Evolutionary conservation across 2,113 vertebrate genomes (phyloP).

Genomic region (Abramis brama): DNA sequence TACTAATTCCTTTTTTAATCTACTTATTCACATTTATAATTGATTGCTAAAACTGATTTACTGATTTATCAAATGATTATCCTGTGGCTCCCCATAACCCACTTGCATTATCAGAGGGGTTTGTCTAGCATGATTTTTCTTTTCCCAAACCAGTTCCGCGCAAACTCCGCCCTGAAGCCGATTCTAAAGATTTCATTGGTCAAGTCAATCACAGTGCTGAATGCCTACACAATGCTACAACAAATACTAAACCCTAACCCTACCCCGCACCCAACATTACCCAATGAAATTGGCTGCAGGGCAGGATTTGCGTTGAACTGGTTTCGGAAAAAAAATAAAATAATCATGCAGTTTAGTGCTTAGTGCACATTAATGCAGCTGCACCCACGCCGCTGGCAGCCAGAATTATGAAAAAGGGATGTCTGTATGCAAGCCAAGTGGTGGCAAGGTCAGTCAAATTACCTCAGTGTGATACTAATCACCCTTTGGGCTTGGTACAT

Average conservation of each 20-base stretch:
- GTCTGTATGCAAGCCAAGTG: constrained; percentile 45
- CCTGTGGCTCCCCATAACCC: neutral
- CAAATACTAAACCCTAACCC: no score
- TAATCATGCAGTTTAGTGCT: neutral
- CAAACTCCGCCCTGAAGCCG: no score
- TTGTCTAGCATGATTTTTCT: neutral
- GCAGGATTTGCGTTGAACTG: no score
- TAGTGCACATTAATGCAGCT: constrained; percentile 39
- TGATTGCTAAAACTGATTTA: neutral
- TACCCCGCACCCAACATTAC: no score
- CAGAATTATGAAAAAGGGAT: constrained; percentile 42
- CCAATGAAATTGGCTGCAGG: no score
- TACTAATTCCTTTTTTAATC: neutral
- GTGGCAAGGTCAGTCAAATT: constrained; percentile 22
- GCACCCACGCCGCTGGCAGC: constrained; percentile 13
- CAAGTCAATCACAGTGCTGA: no score
- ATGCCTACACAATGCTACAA: no score
- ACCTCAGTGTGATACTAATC: constrained; percentile 31
- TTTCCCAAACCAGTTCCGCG: no score
- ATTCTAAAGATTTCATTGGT: no score
- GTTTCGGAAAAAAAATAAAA: no score
- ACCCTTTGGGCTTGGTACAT: constrained; percentile 13
- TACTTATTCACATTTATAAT: neutral
- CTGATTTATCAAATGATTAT: neutral
- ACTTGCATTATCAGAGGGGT: neutral